phyloP scores from a whole-genome alignment of 2,113 vertebrate genomes.

The Psittacara wagleri region DNA sequence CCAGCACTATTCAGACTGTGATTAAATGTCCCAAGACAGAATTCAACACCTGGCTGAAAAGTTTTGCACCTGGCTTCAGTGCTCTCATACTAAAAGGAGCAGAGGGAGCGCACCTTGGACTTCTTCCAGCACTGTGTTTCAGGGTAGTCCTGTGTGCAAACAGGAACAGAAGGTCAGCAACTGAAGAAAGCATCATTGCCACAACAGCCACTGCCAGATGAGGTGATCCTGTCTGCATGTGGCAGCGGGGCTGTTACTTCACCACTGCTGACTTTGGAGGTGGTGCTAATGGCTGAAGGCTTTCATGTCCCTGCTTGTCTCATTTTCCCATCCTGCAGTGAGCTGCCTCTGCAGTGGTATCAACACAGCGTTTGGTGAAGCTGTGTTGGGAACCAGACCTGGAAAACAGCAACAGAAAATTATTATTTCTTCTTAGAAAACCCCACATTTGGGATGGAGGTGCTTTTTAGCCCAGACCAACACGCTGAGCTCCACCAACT shows the following conservation, averaged over 20 bases:
- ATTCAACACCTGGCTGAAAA: slow-evolving; percentile 9
- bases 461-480: background rate
- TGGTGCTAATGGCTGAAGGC: background rate
- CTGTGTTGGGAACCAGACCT: background rate
- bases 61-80: background rate
- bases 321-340: background rate
- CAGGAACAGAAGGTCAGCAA: background rate
- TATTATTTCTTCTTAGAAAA: background rate
- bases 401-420: background rate
- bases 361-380: background rate
- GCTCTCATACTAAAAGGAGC: background rate
- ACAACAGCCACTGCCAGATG: background rate
- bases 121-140: background rate
- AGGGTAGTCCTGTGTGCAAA: background rate
- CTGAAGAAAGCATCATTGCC: background rate
- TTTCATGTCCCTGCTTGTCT: background rate
- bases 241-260: background rate
- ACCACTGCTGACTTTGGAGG: background rate
- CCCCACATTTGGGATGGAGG: background rate
- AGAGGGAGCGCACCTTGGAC: background rate
- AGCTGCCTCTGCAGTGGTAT: background rate
- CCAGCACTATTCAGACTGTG: background rate
- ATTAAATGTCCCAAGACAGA: slow-evolving; percentile 20
- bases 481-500: background rate
- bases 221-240: background rate